These are phyloP conservation scores for Sebastes dallii DNA, from an alignment of 2,797 vertebrate genomes.

Conservation along the genomic window DNA sequence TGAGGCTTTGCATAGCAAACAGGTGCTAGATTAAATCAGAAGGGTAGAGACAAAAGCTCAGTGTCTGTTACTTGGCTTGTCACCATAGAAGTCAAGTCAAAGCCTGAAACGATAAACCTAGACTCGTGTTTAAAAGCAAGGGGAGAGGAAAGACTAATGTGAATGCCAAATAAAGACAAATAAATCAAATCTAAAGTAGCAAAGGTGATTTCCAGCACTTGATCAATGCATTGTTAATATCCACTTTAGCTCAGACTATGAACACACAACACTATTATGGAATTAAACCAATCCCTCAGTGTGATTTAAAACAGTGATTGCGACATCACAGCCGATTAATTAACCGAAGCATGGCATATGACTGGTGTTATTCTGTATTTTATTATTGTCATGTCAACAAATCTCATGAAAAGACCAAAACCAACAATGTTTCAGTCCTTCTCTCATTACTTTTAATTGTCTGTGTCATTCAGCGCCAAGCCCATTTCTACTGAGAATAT, in stretches of 20 bases:
- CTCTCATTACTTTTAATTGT: neutral
- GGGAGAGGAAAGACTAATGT: conserved; percentile 33
- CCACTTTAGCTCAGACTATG: neutral
- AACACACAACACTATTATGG: neutral
- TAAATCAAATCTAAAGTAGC: conserved; percentile 34
- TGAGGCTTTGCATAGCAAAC: conserved; percentile 76
- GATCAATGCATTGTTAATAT: neutral
- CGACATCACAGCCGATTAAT: neutral
- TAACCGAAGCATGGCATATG: neutral
- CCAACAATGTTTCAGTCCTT: neutral
- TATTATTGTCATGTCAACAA: neutral
- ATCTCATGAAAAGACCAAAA: neutral
- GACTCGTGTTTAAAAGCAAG: conserved; percentile 33
- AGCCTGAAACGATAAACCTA: conserved; percentile 56
- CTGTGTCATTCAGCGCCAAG: neutral
- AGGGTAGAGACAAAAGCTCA: conserved; percentile 69
- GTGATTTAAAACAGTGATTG: neutral
- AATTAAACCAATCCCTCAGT: neutral
- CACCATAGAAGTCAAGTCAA: conserved; percentile 65
- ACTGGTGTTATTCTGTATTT: neutral
- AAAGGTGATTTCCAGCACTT: conserved; percentile 12
- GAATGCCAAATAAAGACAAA: conserved; percentile 33
- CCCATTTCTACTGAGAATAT: neutral
- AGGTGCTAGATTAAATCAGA: conserved; percentile 79
- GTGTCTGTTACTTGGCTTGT: conserved; percentile 72